A percentile compares a stretch with the other conserved stretches of the same genome.
phyloP scores from a whole-genome alignment of 2,797 vertebrate species.

The Synaphobranchus kaupii region DNA sequence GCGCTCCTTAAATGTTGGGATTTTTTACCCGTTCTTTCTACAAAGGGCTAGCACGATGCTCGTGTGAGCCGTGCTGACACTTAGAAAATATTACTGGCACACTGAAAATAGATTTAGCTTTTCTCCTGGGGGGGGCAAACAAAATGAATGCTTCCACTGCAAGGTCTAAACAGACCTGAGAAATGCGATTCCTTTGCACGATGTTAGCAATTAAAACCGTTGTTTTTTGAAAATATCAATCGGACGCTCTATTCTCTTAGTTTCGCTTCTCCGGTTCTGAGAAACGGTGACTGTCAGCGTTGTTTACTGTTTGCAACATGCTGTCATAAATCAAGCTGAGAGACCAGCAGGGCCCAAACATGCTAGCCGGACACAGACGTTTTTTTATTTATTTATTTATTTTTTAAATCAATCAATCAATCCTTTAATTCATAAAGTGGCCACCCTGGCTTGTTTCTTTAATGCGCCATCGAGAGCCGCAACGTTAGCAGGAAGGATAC shows the following conservation, averaged over 20 bases:
- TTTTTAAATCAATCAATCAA: conserved; percentile 61
- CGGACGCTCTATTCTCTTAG: background rate
- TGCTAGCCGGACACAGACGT: conserved; percentile 51
- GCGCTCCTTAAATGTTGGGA: conserved; percentile 21
- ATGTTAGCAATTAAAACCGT: conserved; percentile 47
- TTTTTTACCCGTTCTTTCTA: conserved; percentile 41
- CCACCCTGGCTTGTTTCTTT: background rate
- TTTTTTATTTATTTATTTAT: background rate
- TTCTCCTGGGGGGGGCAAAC: conserved; percentile 32
- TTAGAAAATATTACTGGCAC: conserved; percentile 55
- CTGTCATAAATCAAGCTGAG: conserved; percentile 49
- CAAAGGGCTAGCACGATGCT: conserved; percentile 32
- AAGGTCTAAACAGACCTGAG: conserved; percentile 20
- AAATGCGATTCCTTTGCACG: conserved; percentile 34
- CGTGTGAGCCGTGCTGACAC: conserved; percentile 44
- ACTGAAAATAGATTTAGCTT: conserved; percentile 52
- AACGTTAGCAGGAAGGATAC: background rate
- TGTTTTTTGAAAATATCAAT: conserved; percentile 49
- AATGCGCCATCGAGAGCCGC: background rate
- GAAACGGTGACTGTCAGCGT: conserved; percentile 39
- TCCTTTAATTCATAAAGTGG: conserved; percentile 45
- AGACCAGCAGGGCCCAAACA: conserved; percentile 49
- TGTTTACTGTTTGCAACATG: conserved; percentile 53
- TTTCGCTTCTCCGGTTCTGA: conserved; percentile 6
- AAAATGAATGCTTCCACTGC: conserved; percentile 19